Evolutionary conservation across 2,888 invertebrate species (phyloP), one percentile per base, ranked within the genome.

Genomic region (Megalurothrips usitatus): DNA sequence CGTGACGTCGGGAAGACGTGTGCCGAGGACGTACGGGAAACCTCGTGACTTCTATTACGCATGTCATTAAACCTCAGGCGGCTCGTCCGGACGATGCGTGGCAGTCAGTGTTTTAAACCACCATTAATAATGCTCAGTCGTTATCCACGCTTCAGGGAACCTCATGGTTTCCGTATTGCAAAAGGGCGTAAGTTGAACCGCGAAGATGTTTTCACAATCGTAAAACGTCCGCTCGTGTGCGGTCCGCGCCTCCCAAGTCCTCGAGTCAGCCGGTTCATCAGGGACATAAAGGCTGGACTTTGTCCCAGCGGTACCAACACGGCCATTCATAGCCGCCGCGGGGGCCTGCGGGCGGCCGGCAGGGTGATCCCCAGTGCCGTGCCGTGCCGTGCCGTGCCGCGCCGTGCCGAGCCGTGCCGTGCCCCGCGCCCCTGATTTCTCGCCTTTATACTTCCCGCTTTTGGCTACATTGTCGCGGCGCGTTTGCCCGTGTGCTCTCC

Each of bases 261-360:
- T 75, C 68, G 23, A 75, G 68, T 75, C 26, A 26, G 68, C 52
- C 52, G 68, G 68, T 75, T 75, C 68, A 75, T 26, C 68, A 75
- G 68, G 68, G 23, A 26, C 68, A 26, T 23, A 75, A 26, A 75
- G 68, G 19, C 26, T 8, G 9, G 26, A 26, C 68, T 75, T 75
- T 75, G 68, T 75, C 68, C 68, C 23, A 19, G 11, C 26, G 68
- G 68, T 26, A 75, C 23, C 68, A 75, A 75, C 68, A 75, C 12
- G 68, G 9, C 68, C 68, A 75, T 75, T 75, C 68, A 75, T 1
- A 10, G 23, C 34, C 34, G 34, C 34, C 34, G 6, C 58, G 14
- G 58, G 58, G 58, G 17, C 11, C 58, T 43, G 34, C 34, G 34
- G 34, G 6, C 34, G 34, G 2, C 34, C 34, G 6, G 34, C n/a